Base-by-base conservation (phyloP, 1,140 invertebrate genomes). In the Leucophenga varia region DNA sequence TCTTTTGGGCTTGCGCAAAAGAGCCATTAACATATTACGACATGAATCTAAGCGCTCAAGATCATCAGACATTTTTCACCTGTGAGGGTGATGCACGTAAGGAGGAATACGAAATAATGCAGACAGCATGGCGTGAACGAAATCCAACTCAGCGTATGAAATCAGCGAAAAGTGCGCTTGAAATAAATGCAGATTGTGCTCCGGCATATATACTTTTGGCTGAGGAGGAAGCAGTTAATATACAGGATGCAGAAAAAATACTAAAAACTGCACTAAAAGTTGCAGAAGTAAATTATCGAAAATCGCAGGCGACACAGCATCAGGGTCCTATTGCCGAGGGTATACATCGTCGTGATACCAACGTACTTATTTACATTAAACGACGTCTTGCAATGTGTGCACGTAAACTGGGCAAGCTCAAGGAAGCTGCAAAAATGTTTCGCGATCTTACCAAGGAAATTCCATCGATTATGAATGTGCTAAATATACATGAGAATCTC, bases 11-110 rank as follows among this genome's bases (percentile, higher is more conserved):
- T 0, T 95, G 91, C 1, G 90, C 88, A 55, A 95, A 95, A 76
- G 95, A 98, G 58, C 95, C 96, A 0, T 79, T 98, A 18, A 98
- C 97, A 0, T 98, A 96, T 77, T 98, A 98, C 76, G 97, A 98
- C 69, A 98, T 98, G 95, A 99, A 98, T 77, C 78, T 99, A 7
- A 97, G 95, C 1, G 95, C 96, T 12, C 95, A 98, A 79, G 96
- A 98, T 79, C 95, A 98, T 78, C 96, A 98, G 76, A 97, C 93
- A 8, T 97, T 97, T 78, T 98, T 98, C 74, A 95, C 92, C 1
- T 95, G 93, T 76, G 94, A 96, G 76, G 85, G 86, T 45, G 93
- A 97, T 77, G 81, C 81, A 30, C 90, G 91, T 16, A 94, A 92
- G 76, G 84, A 87, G 16, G 95, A 96, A 72, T 96, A 95, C 78